Percentiles rank a stretch among this genome's conserved stretches.
phyloP scores from a whole-genome alignment of 1,140 invertebrate species.

The Maniola jurtina region DNA sequence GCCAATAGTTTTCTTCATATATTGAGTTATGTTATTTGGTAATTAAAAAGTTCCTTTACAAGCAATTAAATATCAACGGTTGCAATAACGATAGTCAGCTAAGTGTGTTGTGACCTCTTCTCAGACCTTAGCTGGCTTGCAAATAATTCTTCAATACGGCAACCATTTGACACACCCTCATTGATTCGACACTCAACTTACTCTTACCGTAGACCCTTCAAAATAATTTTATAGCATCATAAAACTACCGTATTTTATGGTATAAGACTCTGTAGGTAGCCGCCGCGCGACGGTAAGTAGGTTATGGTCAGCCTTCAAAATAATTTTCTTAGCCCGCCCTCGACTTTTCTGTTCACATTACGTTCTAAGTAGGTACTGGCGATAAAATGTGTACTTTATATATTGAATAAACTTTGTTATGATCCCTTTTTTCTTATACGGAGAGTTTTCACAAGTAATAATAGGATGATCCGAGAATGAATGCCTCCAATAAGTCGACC shows the following conservation, averaged over 20 bases:
- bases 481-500: slow-evolving; percentile 62
- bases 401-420: slow-evolving; percentile 70
- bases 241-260: slow-evolving; percentile 67
- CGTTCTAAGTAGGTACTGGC: slow-evolving; percentile 43
- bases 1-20: too few relatives aligned
- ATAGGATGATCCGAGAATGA: slow-evolving; percentile 65
- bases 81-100: too few relatives aligned
- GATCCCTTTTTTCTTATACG: slow-evolving; percentile 66
- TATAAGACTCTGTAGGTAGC: slow-evolving; percentile 53
- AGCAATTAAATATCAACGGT: too few relatives aligned
- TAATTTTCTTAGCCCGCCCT: slow-evolving; percentile 59
- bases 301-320: slow-evolving; percentile 67
- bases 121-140: background rate
- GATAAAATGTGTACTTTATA: slow-evolving; percentile 65
- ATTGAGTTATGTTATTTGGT: too few relatives aligned
- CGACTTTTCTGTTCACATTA: slow-evolving; percentile 50
- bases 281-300: slow-evolving; percentile 57
- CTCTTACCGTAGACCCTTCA: slow-evolving; percentile 54
- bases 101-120: too few relatives aligned
- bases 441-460: slow-evolving; percentile 57
- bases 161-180: slow-evolving; percentile 22
- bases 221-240: slow-evolving; percentile 69
- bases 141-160: background rate
- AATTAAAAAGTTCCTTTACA: too few relatives aligned
- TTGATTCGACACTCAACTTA: slow-evolving; percentile 39